Percentiles rank a stretch among this genome's conserved stretches.
Evolutionary conservation across 2,113 vertebrate genomes (phyloP).

Genomic region (Recurvirostra avosetta): DNA sequence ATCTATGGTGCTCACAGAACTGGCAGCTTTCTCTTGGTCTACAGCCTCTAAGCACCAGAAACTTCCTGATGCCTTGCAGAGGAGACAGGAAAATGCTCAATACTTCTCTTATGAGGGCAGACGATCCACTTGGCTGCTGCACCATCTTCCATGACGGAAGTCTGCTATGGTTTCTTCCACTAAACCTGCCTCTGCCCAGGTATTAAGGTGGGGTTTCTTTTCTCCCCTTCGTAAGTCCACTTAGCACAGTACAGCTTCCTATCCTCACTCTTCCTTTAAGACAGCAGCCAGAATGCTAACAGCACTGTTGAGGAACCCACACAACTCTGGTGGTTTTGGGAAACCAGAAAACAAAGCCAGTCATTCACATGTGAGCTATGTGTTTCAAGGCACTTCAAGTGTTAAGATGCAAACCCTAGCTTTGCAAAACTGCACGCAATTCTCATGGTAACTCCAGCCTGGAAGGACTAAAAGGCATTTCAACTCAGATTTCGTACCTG

Average conservation of each 20-base stretch:
- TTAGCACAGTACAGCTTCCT: not conserved
- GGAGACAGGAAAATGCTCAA: not conserved
- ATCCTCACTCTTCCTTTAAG: not conserved
- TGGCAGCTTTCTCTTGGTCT: not conserved
- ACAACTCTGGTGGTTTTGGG: not conserved
- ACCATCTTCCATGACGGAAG: not conserved
- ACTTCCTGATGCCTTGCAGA: not conserved
- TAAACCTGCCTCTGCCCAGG: not conserved
- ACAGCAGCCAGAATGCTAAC: not conserved
- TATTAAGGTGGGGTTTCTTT: too few relatives aligned
- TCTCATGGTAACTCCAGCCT: not conserved
- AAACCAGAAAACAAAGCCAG: not conserved
- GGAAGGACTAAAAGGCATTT: not conserved
- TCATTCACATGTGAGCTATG: not conserved
- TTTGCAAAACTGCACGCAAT: not conserved
- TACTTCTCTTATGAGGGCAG: not conserved
- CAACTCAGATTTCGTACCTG: slow-evolving; percentile 20
- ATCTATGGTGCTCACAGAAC: not conserved
- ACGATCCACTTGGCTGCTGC: not conserved
- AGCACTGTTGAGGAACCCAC: not conserved
- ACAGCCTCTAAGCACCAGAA: not conserved
- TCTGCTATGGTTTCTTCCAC: not conserved
- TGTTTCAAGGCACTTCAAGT: not conserved
- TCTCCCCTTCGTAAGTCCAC: not conserved
- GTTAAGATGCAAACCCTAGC: not conserved